These are phyloP conservation scores for Ariopsis seemanni DNA, from an alignment of 2,113 vertebrate species.

Conservation along the genomic window DNA sequence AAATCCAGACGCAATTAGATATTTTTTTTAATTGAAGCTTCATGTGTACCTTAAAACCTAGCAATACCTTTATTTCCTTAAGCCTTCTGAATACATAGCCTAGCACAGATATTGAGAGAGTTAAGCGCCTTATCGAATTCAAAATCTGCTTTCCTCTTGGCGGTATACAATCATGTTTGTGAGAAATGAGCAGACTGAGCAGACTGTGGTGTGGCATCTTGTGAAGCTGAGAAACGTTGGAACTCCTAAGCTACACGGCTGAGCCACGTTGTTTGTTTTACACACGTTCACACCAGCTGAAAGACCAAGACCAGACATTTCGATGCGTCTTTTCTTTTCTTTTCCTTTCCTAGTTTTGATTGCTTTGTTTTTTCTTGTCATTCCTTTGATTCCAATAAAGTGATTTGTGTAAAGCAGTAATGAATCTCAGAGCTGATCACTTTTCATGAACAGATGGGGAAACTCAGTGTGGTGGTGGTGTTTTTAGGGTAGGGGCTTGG, in stretches of 20 bases:
- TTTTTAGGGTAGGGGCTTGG: not conserved
- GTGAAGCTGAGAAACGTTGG: constrained; percentile 47
- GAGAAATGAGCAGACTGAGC: constrained; percentile 55
- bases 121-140: constrained; percentile 48
- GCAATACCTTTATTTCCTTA: constrained; percentile 50
- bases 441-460: not conserved
- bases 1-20: constrained; percentile 22
- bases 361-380: constrained; percentile 66
- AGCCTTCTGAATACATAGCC: constrained; percentile 44
- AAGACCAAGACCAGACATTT: constrained; percentile 54
- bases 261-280: constrained; percentile 49
- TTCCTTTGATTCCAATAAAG: constrained; percentile 69
- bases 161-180: constrained; percentile 62
- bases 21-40: constrained; percentile 21
- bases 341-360: constrained; percentile 34
- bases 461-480: not conserved
- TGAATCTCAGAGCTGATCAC: constrained; percentile 19
- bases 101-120: constrained; percentile 48
- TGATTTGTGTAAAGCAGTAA: constrained; percentile 59
- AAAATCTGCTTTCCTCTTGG: constrained; percentile 55
- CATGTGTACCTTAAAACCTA: constrained; percentile 43
- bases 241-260: constrained; percentile 47
- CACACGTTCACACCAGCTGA: constrained; percentile 56
- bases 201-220: constrained; percentile 56
- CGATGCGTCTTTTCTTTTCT: constrained; percentile 56